These are phyloP conservation scores for Camponotus fellah DNA, from an alignment of 2,888 invertebrate genomes.

Conservation along the genomic window DNA sequence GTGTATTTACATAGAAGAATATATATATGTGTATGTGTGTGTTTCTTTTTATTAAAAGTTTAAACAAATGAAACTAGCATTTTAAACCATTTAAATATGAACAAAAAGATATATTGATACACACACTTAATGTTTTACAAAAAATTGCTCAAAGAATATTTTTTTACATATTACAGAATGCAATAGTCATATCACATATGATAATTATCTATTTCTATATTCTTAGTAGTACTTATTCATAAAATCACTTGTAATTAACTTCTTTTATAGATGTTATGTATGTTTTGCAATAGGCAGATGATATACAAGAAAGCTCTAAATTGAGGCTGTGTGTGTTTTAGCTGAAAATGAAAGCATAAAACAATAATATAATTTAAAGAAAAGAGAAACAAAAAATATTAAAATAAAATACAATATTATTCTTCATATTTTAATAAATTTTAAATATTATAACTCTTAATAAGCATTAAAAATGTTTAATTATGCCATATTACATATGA, in stretches of 20 bases:
- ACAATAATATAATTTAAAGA: slow-evolving; percentile 24
- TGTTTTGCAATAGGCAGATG: slow-evolving; percentile 39
- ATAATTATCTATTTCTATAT: slow-evolving; percentile 4
- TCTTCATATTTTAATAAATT: background rate
- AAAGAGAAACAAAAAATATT: background rate
- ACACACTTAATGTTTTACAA: background rate
- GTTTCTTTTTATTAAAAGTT: background rate
- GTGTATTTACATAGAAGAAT: slow-evolving; percentile 32
- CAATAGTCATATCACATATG: slow-evolving; percentile 31
- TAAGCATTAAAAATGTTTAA: slow-evolving; percentile 27
- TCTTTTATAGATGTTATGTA: slow-evolving; percentile 48
- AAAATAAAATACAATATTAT: slow-evolving; percentile 1
- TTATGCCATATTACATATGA: slow-evolving; percentile 8
- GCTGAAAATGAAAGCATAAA: slow-evolving; percentile 67
- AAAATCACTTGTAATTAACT: slow-evolving; percentile 31
- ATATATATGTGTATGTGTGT: background rate
- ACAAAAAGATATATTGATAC: background rate
- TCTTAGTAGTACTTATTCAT: slow-evolving; percentile 3
- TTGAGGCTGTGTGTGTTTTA: slow-evolving; percentile 46
- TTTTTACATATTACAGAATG: slow-evolving; percentile 14
- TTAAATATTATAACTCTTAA: slow-evolving; percentile 35
- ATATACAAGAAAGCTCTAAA: slow-evolving; percentile 57
- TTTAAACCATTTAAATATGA: background rate
- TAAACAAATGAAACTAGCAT: background rate
- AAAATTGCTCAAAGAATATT: slow-evolving; percentile 12